Percentiles rank a stretch among this genome's conserved stretches.
Conservation (phyloP, 1,140 invertebrate species). For the Drosophila ohnishii region DNA sequence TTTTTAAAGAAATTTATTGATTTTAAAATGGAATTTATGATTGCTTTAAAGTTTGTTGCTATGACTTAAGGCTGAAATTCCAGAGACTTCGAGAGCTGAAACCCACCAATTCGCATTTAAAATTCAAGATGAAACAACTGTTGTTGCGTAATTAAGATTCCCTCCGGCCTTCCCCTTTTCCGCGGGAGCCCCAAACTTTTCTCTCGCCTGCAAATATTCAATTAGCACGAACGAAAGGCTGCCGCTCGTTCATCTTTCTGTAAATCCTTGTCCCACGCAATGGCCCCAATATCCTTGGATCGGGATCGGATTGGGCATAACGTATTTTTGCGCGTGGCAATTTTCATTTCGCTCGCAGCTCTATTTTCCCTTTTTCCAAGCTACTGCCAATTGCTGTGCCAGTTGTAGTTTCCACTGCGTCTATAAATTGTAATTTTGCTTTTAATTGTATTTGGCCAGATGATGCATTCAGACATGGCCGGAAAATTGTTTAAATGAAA, state of each 20-base stretch:
- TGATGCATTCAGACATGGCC: neutral
- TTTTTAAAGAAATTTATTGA: neutral
- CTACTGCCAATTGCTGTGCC: slow-evolving; percentile 42
- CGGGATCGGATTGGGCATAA: slow-evolving; percentile 27
- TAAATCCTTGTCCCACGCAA: slow-evolving; percentile 42
- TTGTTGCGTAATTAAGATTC: slow-evolving; percentile 25
- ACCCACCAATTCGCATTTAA: neutral
- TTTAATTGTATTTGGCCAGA: slow-evolving; percentile 34
- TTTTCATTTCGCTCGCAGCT: slow-evolving; percentile 31
- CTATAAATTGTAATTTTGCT: slow-evolving; percentile 28
- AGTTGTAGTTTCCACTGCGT: slow-evolving; percentile 13
- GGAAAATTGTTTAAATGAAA: neutral
- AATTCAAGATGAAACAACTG: slow-evolving; percentile 33
- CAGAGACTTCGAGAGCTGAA: neutral
- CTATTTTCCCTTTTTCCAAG: slow-evolving; percentile 8
- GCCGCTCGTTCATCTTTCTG: slow-evolving; percentile 30
- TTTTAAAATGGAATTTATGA: neutral
- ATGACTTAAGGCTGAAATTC: slow-evolving; percentile 10
- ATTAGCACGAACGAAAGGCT: slow-evolving; percentile 48
- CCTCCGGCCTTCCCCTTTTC: neutral
- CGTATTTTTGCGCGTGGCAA: slow-evolving; percentile 51
- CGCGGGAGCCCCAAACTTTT: slow-evolving; percentile 13
- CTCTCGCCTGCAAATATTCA: slow-evolving; percentile 41
- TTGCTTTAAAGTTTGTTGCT: slow-evolving; percentile 2
- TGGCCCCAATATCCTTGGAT: slow-evolving; percentile 22